phyloP scores from a whole-genome alignment of 2,888 invertebrate species.

The Chelonus formosanus region DNA sequence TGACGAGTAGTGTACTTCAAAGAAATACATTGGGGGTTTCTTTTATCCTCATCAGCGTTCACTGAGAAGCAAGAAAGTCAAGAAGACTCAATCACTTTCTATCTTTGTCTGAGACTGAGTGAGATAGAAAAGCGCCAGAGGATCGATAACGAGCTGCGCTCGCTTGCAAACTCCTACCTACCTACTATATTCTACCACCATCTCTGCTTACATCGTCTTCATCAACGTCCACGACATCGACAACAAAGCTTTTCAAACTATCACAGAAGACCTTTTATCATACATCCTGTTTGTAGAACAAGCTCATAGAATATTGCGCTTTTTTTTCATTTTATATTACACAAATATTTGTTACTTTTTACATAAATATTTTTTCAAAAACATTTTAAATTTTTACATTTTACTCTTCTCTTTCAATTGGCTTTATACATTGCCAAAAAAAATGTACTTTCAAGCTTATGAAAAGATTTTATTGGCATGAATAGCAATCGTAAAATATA shows the following conservation, averaged over 20 bases:
- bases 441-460: neutral
- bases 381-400: slow-evolving; percentile 12
- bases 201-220: slow-evolving; percentile 37
- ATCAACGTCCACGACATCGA: slow-evolving; percentile 40
- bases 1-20: slow-evolving; percentile 18
- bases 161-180: slow-evolving; percentile 30
- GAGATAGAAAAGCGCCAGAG: slow-evolving; percentile 34
- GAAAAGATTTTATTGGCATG: slow-evolving; percentile 3
- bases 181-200: slow-evolving; percentile 4
- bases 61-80: slow-evolving; percentile 15
- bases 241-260: slow-evolving; percentile 24
- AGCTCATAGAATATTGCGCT: slow-evolving; percentile 9
- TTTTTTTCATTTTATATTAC: slow-evolving; percentile 8
- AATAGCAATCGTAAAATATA: slow-evolving; percentile 7
- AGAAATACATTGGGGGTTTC: slow-evolving; percentile 20
- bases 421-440: neutral
- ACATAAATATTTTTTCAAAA: neutral
- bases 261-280: slow-evolving; percentile 28
- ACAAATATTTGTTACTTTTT: slow-evolving; percentile 10
- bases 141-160: slow-evolving; percentile 47
- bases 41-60: slow-evolving; percentile 16
- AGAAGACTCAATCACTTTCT: slow-evolving; percentile 11
- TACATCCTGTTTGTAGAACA: slow-evolving; percentile 31
- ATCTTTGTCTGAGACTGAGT: neutral
- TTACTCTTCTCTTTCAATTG: neutral